Base-by-base conservation (phyloP, 2,113 vertebrate genomes). In the Leiothrix lutea region DNA sequence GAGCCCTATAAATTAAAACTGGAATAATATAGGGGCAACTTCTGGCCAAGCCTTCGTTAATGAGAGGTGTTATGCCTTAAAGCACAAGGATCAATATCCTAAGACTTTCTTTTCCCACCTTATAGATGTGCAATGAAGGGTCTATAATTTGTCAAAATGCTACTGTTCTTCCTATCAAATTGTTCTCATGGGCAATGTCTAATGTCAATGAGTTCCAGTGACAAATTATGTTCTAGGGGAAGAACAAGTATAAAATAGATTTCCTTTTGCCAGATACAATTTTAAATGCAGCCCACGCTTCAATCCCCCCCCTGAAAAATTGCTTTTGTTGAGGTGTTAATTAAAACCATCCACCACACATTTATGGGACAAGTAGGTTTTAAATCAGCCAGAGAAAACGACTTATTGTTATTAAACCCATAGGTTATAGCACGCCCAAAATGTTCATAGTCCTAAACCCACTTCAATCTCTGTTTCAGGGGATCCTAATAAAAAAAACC, bases 381-480 rank as follows among this genome's bases (percentile, higher is more conserved):
- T 97, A 94, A 96, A 95, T 94, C 91, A 96, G 74, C 66, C 92
- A 90, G 60, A 94, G 87, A 87, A 93, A 95, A 90, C 51, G 0
- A 81, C 57, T 88, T 95, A 86, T 25, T 95, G 83, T 97, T 97
- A 97, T 97, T 96, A 97, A 97, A 85, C 53, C 53, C 91, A 97
- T 97, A 96, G 94, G 89, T 96, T 94, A 94, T 87, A 86, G 56
- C 61, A 74, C 6, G 11, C 48, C 58, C 85, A 86, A 93, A 95
- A 78, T 73, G 61, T 50, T 56, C 62, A 40, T 54, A 73, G 80
- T 51, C 58, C 48, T 75, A 94, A 95, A 86, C 42, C 12, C 57
- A 54, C 51, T 79, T 58, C 72, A 94, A 29, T 83, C 53, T 88
- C 72, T 53, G 70, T 92, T 96, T 96, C 77, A 88, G 67, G 47